Evolutionary conservation across 2,113 vertebrate genomes (phyloP).

Genomic region (Crocuta crocuta): DNA sequence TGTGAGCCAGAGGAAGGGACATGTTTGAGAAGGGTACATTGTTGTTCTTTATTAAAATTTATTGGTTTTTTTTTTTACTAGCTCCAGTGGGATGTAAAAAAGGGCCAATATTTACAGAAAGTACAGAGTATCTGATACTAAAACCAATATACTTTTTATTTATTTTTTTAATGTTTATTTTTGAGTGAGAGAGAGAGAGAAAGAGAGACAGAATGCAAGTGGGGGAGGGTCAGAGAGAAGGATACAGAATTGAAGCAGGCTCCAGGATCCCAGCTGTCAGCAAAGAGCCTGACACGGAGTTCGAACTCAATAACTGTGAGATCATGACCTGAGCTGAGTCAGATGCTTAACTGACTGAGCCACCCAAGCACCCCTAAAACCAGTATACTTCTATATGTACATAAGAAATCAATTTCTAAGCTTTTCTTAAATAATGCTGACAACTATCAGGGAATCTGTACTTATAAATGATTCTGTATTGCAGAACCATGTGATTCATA

Average conservation of each 20-base stretch:
- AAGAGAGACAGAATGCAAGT: too few species aligned
- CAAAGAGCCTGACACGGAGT: too few species aligned
- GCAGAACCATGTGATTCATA: conserved; percentile 1
- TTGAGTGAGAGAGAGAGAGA: too few species aligned
- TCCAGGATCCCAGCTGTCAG: too few species aligned
- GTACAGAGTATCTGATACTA: conserved; percentile 42
- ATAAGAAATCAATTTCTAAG: conserved; percentile 30
- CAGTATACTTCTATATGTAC: background rate
- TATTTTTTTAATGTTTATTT: background rate
- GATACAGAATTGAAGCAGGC: too few species aligned
- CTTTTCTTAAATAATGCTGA: conserved; percentile 27
- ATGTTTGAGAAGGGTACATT: background rate
- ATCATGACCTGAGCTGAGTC: too few species aligned
- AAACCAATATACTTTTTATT: background rate
- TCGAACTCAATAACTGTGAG: too few species aligned
- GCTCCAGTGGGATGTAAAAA: background rate
- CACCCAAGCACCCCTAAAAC: background rate
- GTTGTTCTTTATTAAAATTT: background rate
- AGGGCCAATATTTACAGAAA: background rate
- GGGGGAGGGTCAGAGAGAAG: too few species aligned
- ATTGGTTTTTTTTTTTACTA: background rate
- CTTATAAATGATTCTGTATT: background rate
- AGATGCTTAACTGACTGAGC: too few species aligned
- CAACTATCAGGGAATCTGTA: background rate
- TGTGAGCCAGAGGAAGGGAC: background rate